Conservation (phyloP, 2,888 invertebrate genomes). For the Smittia sp. region DNA sequence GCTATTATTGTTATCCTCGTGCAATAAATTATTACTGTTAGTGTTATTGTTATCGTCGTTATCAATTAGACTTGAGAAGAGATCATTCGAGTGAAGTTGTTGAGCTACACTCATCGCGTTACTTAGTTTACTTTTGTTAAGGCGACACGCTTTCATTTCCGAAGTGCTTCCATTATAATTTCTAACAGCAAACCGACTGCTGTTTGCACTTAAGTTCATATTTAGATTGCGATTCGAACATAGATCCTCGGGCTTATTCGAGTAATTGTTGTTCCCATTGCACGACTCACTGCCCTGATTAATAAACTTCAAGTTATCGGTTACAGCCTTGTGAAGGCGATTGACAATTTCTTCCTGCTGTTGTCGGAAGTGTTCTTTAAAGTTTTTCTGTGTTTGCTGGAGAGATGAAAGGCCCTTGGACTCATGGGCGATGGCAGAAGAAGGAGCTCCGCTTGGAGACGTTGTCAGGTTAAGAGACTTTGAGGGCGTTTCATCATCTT, state of each 20-base stretch:
- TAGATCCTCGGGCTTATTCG: conserved; percentile 16
- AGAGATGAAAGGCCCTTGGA: conserved; percentile 16
- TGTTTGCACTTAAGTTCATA: conserved; percentile 42
- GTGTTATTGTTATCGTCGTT: conserved; percentile 36
- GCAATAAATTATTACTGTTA: conserved; percentile 20
- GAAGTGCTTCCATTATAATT: conserved; percentile 37
- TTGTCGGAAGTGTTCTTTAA: conserved; percentile 32
- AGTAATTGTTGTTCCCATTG: conserved; percentile 20
- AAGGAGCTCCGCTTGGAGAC: not conserved
- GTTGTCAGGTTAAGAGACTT: not conserved
- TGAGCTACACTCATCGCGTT: conserved; percentile 21
- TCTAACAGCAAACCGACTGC: conserved; percentile 48
- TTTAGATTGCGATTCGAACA: conserved; percentile 43
- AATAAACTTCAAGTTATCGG: conserved; percentile 40
- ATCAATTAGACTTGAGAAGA: conserved; percentile 40
- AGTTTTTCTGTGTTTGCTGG: conserved; percentile 10
- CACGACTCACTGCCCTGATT: conserved; percentile 32
- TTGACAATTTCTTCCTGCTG: conserved; percentile 41
- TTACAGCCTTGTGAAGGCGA: conserved; percentile 39
- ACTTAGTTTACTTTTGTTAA: conserved; percentile 40
- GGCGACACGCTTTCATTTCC: conserved; percentile 40
- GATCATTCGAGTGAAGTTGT: conserved; percentile 34
- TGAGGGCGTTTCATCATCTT: conserved; percentile 39
- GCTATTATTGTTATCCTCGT: conserved; percentile 43
- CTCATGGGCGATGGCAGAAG: conserved; percentile 35